These are phyloP conservation scores for Balanococcus diminutus DNA, from an alignment of 2,888 invertebrate genomes.

Conservation along the genomic window DNA sequence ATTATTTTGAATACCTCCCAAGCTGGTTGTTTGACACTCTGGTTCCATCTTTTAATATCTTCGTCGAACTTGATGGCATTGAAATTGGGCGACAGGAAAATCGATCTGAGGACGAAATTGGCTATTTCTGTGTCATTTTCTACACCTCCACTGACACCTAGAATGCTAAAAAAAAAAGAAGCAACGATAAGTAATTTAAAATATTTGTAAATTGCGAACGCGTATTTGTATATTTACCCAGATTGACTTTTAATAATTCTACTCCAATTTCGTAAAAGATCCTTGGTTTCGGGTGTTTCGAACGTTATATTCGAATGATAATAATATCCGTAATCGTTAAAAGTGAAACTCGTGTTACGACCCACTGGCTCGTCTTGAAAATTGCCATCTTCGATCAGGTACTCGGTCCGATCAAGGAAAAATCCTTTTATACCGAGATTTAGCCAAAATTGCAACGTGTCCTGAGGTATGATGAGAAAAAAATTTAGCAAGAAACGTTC, in stretches of 20 bases:
- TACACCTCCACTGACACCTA: constrained; percentile 50
- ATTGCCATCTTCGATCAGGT: constrained; percentile 68
- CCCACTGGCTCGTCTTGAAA: constrained; percentile 65
- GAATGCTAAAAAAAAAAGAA: constrained; percentile 25
- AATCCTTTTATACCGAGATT: constrained; percentile 81
- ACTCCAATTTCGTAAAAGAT: constrained; percentile 70
- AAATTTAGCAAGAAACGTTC: background rate
- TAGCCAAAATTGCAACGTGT: constrained; percentile 74
- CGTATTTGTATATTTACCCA: too few relatives aligned
- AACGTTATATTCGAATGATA: constrained; percentile 70
- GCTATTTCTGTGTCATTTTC: background rate
- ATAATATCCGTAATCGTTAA: constrained; percentile 70
- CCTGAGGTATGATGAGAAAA: constrained; percentile 60
- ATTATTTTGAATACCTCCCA: constrained; percentile 44
- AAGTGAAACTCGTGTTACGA: constrained; percentile 61
- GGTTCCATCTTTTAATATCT: background rate
- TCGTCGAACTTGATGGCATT: background rate
- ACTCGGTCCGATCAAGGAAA: constrained; percentile 72
- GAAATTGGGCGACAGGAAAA: constrained; percentile 29
- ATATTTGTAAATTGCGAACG: too few relatives aligned
- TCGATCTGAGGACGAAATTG: constrained; percentile 34
- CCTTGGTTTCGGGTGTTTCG: constrained; percentile 68
- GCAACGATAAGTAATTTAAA: background rate
- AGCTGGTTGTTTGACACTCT: background rate
- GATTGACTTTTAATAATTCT: constrained; percentile 68